Base-by-base conservation (phyloP, 2,888 invertebrate genomes). In the Bursaphelenchus okinawaensis region DNA sequence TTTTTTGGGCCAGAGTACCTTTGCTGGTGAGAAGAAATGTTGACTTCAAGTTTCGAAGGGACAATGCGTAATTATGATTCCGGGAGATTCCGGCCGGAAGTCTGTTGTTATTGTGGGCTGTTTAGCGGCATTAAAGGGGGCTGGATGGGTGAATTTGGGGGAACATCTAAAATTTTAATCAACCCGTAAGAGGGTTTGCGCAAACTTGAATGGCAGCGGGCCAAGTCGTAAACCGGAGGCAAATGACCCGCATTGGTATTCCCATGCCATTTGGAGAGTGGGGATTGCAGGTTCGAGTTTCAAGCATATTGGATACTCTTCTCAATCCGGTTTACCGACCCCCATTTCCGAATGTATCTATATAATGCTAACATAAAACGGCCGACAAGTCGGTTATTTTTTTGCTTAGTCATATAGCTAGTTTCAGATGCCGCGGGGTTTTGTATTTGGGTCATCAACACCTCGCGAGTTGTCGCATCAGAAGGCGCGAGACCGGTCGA, bases 381-480 rank as follows among this genome's bases (percentile, higher is more conserved):
- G n/a, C 6, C n/a, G 1, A n/a, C 40, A n/a, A 16, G 40, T 40
- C 6, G 16, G n/a, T 1, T 4, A 40, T 40, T 40, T n/a, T 31
- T 27, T 50, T 51, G 31, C 50, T 40, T 54, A 54, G 54, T 54
- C 54, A n/a, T n/a, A n/a, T n/a, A n/a, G n/a, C n/a, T n/a, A n/a
- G n/a, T 54, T 24, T 50, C 56, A 60, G 28, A 51, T 52, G 55
- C 65, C 57, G 12, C 57, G 58, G 8, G 52, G 66, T 4, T 72
- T 73, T 52, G 79, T 70, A 8, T 79, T 79, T 54, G 79, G 79
- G 20, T 76, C 76, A 7, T 79, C 77, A 31, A 79, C 79, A 20
- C 79, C 79, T 7, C 67, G 79, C 19, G 75, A 75, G 22, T 65
- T 79, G 16, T 72, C 75, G 19, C 76, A 79, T 67, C 60, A 59